Base-by-base conservation (phyloP, 2,113 vertebrate species). In the Diadophis punctatus region DNA sequence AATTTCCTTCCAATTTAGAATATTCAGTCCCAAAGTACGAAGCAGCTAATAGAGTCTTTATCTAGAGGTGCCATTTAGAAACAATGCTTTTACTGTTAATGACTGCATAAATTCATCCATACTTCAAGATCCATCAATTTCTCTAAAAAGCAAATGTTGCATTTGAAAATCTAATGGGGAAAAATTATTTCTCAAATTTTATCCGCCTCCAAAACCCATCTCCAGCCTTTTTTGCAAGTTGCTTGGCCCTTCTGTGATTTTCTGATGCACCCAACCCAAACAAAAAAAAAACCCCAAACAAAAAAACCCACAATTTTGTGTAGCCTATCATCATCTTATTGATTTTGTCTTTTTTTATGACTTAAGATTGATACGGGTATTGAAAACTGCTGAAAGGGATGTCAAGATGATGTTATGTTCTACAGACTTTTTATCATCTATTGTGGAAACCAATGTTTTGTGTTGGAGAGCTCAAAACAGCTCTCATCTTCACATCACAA, bases 251-350 rank as follows among this genome's bases (percentile, higher is more conserved):
- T 91, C 92, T 94, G 30, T 94, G 93, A 90, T 90, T 94, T 96
- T 96, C 89, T 91, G 60, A 90, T 68, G 48, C 94, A 94, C 87
- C 52, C 55, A 95, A 91, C 93, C 92, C 91, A 95, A 95, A 48
- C 4, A 53, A 53, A 18, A 53, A 53, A 4, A 49, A 49, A 46
- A 2, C 46, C 46, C 46, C 46, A 48, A 48, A 0, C 48, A 48
- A 60, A 63, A 30, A 23, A 56, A 8, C 27, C 12, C 12, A 93
- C 89, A 96, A 93, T 96, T 95, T 96, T 95, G 96, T 94, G 92
- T 87, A 92, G 92, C 94, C 95, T 95, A 96, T 94, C 95, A 96
- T 95, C 95, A 94, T 93, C 94, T 93, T 96, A 97, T 97, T 96
- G 96, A 97, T 97, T 96, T 93, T 53, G 0, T 96, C 94, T 96